These are phyloP conservation scores for Manis javanica DNA, from an alignment of 2,797 vertebrate species.

Conservation along the genomic window DNA sequence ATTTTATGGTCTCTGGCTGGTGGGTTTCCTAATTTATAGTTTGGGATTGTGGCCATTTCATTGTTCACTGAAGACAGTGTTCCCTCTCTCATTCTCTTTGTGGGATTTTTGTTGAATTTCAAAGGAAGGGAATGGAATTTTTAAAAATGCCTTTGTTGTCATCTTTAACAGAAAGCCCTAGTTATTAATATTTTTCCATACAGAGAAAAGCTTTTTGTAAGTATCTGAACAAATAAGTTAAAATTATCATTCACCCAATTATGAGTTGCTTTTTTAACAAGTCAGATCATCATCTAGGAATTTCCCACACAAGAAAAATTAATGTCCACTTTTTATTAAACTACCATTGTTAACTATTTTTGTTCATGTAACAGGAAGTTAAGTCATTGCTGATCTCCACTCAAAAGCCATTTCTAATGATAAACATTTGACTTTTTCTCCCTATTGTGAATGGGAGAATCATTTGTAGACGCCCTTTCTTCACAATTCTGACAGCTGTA, in stretches of 20 bases:
- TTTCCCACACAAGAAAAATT: background rate
- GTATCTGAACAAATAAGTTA: background rate
- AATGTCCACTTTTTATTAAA: background rate
- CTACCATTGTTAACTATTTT: background rate
- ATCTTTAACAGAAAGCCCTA: slow-evolving; percentile 24
- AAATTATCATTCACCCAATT: background rate
- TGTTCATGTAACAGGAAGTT: background rate
- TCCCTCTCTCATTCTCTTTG: slow-evolving; percentile 45
- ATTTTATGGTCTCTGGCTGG: slow-evolving; percentile 35
- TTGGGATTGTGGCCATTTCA: slow-evolving; percentile 47
- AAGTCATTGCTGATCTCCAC: background rate
- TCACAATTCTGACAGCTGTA: too few relatives aligned
- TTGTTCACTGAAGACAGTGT: slow-evolving; percentile 45
- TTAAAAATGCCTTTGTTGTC: background rate
- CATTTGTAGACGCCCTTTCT: background rate
- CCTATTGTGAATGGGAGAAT: background rate
- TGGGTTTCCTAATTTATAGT: slow-evolving; percentile 46
- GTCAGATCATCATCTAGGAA: background rate
- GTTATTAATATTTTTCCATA: slow-evolving; percentile 16
- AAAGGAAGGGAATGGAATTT: slow-evolving; percentile 21
- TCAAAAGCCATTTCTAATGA: background rate
- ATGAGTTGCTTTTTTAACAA: background rate
- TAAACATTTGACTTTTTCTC: background rate
- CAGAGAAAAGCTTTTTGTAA: background rate
- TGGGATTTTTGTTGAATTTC: slow-evolving; percentile 30